A percentile compares a stretch with the other conserved stretches of the same genome.
phyloP scores from a whole-genome alignment of 1,140 invertebrate species.

The Cataglyphis hispanica region DNA sequence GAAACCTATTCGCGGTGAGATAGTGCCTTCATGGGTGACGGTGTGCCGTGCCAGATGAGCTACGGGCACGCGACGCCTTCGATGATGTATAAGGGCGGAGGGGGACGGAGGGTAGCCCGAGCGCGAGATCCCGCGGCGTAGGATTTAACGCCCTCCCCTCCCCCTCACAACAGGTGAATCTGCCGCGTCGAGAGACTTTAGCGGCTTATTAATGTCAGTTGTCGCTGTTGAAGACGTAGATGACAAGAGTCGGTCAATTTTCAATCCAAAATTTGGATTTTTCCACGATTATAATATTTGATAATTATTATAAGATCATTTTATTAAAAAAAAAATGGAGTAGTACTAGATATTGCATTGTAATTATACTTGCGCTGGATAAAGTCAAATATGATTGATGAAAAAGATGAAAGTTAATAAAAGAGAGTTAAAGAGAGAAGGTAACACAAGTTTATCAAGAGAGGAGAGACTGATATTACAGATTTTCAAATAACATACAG shows the following conservation, averaged over 20 bases:
- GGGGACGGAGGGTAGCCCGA: conserved; percentile 56
- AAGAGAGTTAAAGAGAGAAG: not conserved
- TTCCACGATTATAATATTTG: not conserved
- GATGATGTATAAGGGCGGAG: conserved; percentile 79
- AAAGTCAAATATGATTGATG: not conserved
- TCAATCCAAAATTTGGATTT: not conserved
- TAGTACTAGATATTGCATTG: not conserved
- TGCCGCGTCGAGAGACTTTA: conserved; percentile 34
- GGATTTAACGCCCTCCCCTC: conserved; percentile 72
- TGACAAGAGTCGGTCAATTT: not conserved
- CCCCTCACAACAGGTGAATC: conserved; percentile 81
- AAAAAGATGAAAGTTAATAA: not conserved
- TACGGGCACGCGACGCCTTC: conserved; percentile 82
- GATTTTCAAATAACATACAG: not conserved
- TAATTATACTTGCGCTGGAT: not conserved
- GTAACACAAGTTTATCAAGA: not conserved
- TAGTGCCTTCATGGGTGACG: conserved; percentile 79
- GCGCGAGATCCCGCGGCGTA: conserved; percentile 64
- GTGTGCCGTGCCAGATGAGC: conserved; percentile 80
- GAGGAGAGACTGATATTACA: conserved; percentile 6
- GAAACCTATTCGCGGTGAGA: conserved; percentile 83
- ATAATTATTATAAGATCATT: not conserved
- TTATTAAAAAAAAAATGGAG: not conserved
- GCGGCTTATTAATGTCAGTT: conserved; percentile 26
- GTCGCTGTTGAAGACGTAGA: not conserved